A percentile compares a stretch with the other conserved stretches of the same genome.
phyloP scores from a whole-genome alignment of 2,888 invertebrate species.

The Hypercompe scribonia region DNA sequence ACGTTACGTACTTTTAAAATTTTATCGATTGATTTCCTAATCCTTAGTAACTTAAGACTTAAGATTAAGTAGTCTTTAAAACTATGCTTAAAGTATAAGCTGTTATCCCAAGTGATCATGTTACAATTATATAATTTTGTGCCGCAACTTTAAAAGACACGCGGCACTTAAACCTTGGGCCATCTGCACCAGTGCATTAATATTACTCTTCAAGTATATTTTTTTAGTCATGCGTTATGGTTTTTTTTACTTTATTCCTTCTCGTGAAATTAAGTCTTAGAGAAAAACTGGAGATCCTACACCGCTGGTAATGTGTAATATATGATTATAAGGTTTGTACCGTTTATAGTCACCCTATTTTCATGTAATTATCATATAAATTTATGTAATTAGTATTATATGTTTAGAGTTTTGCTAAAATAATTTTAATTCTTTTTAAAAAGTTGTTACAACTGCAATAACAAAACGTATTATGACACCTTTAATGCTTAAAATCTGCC shows the following conservation, averaged over 20 bases:
- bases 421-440: too few species aligned
- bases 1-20: neutral
- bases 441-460: too few species aligned
- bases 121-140: constrained; percentile 9
- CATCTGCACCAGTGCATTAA: neutral
- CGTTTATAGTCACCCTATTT: too few species aligned
- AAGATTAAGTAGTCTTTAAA: constrained; percentile 18
- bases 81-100: constrained; percentile 18
- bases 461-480: too few species aligned
- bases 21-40: neutral
- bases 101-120: neutral
- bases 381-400: too few species aligned
- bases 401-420: too few species aligned
- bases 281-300: too few species aligned
- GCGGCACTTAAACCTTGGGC: neutral
- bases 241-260: neutral
- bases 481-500: too few species aligned
- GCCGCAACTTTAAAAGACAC: neutral
- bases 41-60: constrained; percentile 16
- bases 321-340: too few species aligned
- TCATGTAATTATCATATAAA: too few species aligned
- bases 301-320: too few species aligned
- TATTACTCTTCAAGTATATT: neutral
- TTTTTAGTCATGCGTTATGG: neutral
- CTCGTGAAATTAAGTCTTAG: too few species aligned